Base-by-base conservation (phyloP, 2,888 invertebrate genomes). In the Hartigia nigra region DNA sequence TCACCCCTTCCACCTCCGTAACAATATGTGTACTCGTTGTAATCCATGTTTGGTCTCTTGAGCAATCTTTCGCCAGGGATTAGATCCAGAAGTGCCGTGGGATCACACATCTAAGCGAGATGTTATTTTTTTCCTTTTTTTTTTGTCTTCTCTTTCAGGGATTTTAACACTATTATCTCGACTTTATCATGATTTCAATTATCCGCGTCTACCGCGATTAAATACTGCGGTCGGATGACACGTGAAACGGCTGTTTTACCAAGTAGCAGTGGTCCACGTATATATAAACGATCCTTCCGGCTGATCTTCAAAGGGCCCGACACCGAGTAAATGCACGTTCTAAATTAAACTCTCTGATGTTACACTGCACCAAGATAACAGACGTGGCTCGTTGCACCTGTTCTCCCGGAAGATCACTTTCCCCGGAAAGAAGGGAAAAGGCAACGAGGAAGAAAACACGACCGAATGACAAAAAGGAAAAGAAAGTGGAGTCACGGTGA, bases 1-100 rank as follows among this genome's bases (percentile, higher is more conserved):
- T 88, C 89, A 90, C 90, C 91, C 90, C 90, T 89, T 86, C 90
- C 89, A 85, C 87, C 90, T 82, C 89, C 90, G 87, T 91, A 90
- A 89, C 91, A 91, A 84, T 91, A 91, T 78, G 91, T 90, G 87
- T 91, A 91, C 86, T 91, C 91, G 90, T 91, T 91, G 88, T 91
- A 91, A 90, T 91, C 91, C 90, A 91, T 91, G 86, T 86, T 87
- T 80, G 91, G 91, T 86, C 91, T 87, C 85, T 89, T 89, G 85
- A 91, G 88, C 83, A 91, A 89, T 88, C 89, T 90, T 85, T 91
- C 89, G 86, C 89, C 89, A 76, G 88, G 87, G 84, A 90, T 88
- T 82, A 91, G 88, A 86, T 91, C 90, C 86, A 91, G 83, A 76
- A 90, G 88, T 74, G 88, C 89, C 85, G 88, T 89, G 79, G 90